Base-by-base conservation (phyloP, 2,797 vertebrate genomes). In the Sebastolobus altivelis region DNA sequence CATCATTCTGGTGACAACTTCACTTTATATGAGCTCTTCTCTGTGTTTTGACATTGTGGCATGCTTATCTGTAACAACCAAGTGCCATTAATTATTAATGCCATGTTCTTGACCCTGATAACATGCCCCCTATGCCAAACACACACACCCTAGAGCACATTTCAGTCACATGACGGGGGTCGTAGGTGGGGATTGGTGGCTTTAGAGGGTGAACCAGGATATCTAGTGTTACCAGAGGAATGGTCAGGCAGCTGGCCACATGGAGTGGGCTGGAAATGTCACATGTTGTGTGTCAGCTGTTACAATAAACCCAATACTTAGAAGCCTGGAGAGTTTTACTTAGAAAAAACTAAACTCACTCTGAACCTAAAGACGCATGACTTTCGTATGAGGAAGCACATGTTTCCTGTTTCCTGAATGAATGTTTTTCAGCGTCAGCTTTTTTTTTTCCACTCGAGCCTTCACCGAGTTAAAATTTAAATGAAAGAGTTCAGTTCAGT, bases 381-480 rank as follows among this genome's bases (percentile, higher is more conserved):
- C 6, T 46, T 76, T 54, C 31, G 1, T 1, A 14, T 14, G 33
- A 67, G 72, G 65, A 80, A 79, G 22, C 62, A 56, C 13, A 37
- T 6, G 40, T 80, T 89, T 90, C 87, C 91, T 84, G 78, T 85
- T 90, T 89, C 79, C 86, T 84, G 76, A 76, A 33, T 66, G 56
- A 83, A 56, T 13, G 2, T 76, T 73, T 68, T 49, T 65, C 31
- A 77, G 33, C 8, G 75, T 85, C 85, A 88, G 83, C 67, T 8
- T 72, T n/a, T 73, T 22, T 6, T 54, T 18, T 20, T 10, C 20
- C 31, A 37, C 27, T 14, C 3, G 1, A 14, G 12, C n/a, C 76
- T 33, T 67, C 29, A 63, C 18, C 5, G 10, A 80, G 65, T 63
- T 72, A 16, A 43, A 37, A 73, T 58, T 31, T 14, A 20, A 61